These are phyloP conservation scores for Pararge aegeria DNA, from an alignment of 1,140 invertebrate species.

Conservation along the genomic window DNA sequence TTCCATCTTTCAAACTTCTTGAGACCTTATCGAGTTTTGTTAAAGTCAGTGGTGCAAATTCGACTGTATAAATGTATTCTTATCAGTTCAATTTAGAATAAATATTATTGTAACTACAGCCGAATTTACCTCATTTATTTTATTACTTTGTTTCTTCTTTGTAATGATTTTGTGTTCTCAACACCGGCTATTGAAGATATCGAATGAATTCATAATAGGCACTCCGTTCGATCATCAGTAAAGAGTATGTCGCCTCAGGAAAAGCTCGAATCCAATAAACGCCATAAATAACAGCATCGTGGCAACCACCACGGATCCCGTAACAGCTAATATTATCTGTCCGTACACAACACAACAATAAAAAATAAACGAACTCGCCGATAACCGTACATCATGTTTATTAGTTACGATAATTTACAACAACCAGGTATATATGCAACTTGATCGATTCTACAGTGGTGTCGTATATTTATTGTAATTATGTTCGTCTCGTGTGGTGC, in stretches of 20 bases:
- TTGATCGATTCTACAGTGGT: slow-evolving; percentile 71
- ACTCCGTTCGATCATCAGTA: slow-evolving; percentile 33
- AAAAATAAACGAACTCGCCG: slow-evolving; percentile 59
- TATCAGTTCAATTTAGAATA: no score
- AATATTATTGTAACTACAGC: no score
- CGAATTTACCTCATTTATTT: no score
- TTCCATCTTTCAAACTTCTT: no score
- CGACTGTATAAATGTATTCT: no score
- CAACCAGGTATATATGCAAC: slow-evolving; percentile 52
- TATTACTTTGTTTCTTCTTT: no score
- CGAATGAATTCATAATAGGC: slow-evolving; percentile 35
- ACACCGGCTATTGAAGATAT: slow-evolving; percentile 12
- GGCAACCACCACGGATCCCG: slow-evolving; percentile 56
- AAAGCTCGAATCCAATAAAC: slow-evolving; percentile 66
- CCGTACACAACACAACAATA: slow-evolving; percentile 43
- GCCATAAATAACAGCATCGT: slow-evolving; percentile 66
- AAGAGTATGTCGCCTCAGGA: slow-evolving; percentile 62
- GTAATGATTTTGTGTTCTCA: no score
- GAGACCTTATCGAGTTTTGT: no score
- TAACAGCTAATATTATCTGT: slow-evolving; percentile 61
- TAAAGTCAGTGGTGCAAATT: no score
- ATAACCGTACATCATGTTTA: slow-evolving; percentile 76
- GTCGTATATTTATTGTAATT: slow-evolving; percentile 76
- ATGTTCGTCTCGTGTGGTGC: slow-evolving; percentile 47
- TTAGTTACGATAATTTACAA: slow-evolving; percentile 73